Percentiles rank a stretch among this genome's conserved stretches.
Conservation (phyloP, 1,140 invertebrate species). For the Lasioglossum baleicum region DNA sequence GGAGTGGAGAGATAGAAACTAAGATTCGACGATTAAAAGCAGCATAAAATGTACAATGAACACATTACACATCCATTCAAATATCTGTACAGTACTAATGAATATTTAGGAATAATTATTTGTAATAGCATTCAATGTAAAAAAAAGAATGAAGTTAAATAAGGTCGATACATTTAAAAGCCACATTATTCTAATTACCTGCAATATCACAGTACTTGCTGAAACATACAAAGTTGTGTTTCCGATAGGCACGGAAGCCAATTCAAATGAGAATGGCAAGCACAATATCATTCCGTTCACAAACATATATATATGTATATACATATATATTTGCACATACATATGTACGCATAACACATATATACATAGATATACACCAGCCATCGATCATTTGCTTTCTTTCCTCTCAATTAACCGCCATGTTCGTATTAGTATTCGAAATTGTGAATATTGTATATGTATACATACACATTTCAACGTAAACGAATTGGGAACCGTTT, state of each 20-base stretch:
- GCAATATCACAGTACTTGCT: conserved; percentile 80
- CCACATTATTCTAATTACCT: conserved; percentile 76
- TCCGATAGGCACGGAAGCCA: conserved; percentile 64
- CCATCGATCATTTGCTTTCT: conserved; percentile 42
- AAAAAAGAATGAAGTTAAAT: conserved; percentile 75
- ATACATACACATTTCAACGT: conserved; percentile 1
- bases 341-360: too few relatives aligned
- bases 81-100: conserved; percentile 66
- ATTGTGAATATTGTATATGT: neutral
- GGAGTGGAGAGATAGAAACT: neutral
- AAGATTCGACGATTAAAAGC: conserved; percentile 55
- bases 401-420: conserved; percentile 12
- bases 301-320: conserved; percentile 31
- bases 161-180: conserved; percentile 74
- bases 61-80: conserved; percentile 73
- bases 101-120: conserved; percentile 57
- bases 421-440: conserved; percentile 16
- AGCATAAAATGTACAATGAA: conserved; percentile 68
- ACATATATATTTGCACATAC: too few relatives aligned
- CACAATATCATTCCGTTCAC: conserved; percentile 68
- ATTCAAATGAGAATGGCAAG: conserved; percentile 75
- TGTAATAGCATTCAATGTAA: conserved; percentile 69
- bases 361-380: conserved; percentile 34
- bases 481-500: neutral
- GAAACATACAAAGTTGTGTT: conserved; percentile 75